Conservation (phyloP, 2,113 vertebrate species). For the Leucopsar rothschildi region DNA sequence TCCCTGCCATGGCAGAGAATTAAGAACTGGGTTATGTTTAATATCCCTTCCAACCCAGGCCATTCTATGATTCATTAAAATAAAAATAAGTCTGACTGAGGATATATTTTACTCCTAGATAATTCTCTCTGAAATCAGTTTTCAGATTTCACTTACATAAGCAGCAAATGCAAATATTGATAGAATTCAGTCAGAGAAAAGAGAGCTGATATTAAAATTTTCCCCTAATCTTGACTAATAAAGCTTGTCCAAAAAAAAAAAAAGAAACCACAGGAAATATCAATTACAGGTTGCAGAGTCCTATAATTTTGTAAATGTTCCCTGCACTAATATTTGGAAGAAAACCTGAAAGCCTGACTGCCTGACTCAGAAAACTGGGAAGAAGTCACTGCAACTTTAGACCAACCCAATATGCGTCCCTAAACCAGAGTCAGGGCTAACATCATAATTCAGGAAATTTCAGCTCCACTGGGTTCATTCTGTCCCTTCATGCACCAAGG, state of each 20-base stretch:
- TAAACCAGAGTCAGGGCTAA: background rate
- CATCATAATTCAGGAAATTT: constrained; percentile 6
- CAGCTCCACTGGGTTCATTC: background rate
- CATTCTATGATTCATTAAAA: background rate
- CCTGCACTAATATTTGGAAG: background rate
- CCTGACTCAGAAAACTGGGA: background rate
- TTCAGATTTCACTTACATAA: background rate
- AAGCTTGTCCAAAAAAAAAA: background rate
- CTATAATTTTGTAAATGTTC: background rate
- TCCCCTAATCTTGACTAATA: background rate
- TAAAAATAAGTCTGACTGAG: background rate
- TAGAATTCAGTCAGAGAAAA: background rate
- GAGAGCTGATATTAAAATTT: background rate
- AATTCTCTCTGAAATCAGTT: background rate
- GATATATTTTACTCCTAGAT: background rate
- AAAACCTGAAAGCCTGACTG: background rate
- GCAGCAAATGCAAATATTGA: background rate
- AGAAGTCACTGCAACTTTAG: background rate
- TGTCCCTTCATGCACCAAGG: background rate
- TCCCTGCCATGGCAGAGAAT: background rate
- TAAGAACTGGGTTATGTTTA: background rate
- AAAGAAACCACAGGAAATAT: background rate
- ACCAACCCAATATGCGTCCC: background rate
- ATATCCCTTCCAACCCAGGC: background rate
- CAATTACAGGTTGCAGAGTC: background rate